These are phyloP conservation scores for Opisthograptis luteolata DNA, from an alignment of 2,888 invertebrate species.

Conservation along the genomic window DNA sequence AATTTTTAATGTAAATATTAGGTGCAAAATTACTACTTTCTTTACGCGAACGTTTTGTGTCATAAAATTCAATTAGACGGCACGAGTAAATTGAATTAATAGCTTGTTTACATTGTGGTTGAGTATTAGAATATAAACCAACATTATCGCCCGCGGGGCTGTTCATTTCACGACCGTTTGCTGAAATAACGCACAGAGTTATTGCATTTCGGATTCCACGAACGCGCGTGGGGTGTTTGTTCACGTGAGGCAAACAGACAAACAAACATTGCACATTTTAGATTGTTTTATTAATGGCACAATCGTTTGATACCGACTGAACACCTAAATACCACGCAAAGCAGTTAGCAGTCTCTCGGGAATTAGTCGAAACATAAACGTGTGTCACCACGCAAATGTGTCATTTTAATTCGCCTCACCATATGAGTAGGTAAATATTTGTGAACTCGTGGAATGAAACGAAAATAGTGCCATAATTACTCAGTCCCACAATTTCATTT, in stretches of 20 bases:
- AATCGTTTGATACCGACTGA: constrained; percentile 4
- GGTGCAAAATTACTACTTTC: constrained; percentile 4
- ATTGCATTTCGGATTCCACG: constrained; percentile 25
- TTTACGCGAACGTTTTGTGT: constrained; percentile 8
- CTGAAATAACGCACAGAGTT: constrained; percentile 19
- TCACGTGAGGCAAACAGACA: constrained; percentile 31
- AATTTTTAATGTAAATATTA: constrained; percentile 17
- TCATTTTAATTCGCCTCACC: constrained; percentile 6
- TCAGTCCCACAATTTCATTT: constrained; percentile 6
- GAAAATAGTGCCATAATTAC: constrained; percentile 11
- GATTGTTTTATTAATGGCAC: constrained; percentile 35
- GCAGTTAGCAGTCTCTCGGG: not conserved
- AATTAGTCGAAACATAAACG: constrained; percentile 7
- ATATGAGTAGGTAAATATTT: not conserved
- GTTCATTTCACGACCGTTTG: constrained; percentile 2
- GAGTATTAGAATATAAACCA: not conserved
- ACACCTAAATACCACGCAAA: not conserved
- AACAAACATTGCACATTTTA: constrained; percentile 45
- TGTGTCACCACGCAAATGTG: not conserved
- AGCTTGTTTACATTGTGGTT: not conserved
- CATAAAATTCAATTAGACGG: constrained; percentile 23
- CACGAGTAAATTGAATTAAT: constrained; percentile 11
- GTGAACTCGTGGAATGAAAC: constrained; percentile 8
- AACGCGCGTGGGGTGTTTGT: constrained; percentile 28
- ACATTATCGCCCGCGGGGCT: not conserved